Evolutionary conservation across 2,113 vertebrate genomes (phyloP), one percentile per base, ranked within the genome.

Genomic region (Talpa occidentalis): DNA sequence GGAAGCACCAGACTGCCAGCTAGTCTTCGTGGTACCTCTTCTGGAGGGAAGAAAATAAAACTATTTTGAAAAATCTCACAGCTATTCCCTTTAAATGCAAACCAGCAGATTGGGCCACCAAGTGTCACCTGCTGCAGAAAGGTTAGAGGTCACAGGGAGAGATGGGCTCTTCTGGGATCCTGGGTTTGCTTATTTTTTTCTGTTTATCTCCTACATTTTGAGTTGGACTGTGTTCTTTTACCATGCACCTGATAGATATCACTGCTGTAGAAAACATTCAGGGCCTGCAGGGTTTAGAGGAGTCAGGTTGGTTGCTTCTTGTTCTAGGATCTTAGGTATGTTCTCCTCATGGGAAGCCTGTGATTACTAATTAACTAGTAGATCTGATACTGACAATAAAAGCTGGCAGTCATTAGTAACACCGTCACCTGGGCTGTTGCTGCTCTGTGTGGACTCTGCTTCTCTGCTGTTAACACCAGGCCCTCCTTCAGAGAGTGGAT

Each of bases 341-440:
- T 81, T 70, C 26, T 64, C 16, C 40, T 26, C 21, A 28, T 44
- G 49, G 59, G 21, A 88, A 88, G 66, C 74, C 11, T 21, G 5
- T 2, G 88, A 85, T 97, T 96, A 96, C 73, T 97, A 81, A 97
- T 97, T 97, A 97, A 97, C 96, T 47, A 84, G 91, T 19, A 78
- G 59, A 81, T 67, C 40, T 88, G 78, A 77, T 79, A 77, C 52
- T 26, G 66, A 16, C 59, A 62, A 52, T 37, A 77, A 87, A 77
- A 84, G 37, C 76, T 67, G 49, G 24, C 8, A 22, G 28, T 91
- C 47, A 80, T 91, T 87, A 90, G 60, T 92, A 77, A 59, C 81
- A 8, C 16, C 6, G 49, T 87, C 21, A 37, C 86, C 54, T 9
- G 70, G 49, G 54, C 60, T 47, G 28, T 4, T 26, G 26, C 17